phyloP scores from a whole-genome alignment of 2,797 vertebrate species.

The Psittacula derbiana region DNA sequence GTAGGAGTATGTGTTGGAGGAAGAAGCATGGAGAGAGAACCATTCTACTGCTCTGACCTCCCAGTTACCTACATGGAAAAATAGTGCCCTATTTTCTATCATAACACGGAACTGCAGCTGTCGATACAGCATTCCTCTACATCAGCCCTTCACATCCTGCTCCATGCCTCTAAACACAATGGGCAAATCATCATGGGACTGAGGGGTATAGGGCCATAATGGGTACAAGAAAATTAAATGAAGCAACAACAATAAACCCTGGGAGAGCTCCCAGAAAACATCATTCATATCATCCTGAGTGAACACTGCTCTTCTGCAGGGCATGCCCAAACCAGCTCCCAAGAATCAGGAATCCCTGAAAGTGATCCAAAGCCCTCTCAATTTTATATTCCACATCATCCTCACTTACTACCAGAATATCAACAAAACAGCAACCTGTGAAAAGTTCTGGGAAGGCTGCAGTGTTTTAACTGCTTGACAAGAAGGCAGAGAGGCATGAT shows the following conservation, averaged over 20 bases:
- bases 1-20: neutral
- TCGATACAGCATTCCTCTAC: neutral
- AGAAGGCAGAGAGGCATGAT: neutral
- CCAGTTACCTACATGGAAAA: neutral
- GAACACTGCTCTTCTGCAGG: neutral
- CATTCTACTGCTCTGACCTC: neutral
- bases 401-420: neutral
- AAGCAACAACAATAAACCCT: neutral
- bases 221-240: neutral
- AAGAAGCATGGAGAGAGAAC: neutral
- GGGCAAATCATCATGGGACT: neutral
- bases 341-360: neutral
- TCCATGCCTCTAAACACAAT: neutral
- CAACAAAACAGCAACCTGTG: neutral
- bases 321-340: fast-evolving
- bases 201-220: neutral
- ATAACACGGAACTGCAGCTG: too few relatives aligned
- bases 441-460: neutral
- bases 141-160: neutral
- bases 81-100: too few relatives aligned
- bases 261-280: neutral
- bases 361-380: fast-evolving
- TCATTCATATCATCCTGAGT: neutral
- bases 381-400: neutral
- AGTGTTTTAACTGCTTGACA: neutral